phyloP scores from a whole-genome alignment of 2,888 invertebrate genomes.

The Orthosia cruda region DNA sequence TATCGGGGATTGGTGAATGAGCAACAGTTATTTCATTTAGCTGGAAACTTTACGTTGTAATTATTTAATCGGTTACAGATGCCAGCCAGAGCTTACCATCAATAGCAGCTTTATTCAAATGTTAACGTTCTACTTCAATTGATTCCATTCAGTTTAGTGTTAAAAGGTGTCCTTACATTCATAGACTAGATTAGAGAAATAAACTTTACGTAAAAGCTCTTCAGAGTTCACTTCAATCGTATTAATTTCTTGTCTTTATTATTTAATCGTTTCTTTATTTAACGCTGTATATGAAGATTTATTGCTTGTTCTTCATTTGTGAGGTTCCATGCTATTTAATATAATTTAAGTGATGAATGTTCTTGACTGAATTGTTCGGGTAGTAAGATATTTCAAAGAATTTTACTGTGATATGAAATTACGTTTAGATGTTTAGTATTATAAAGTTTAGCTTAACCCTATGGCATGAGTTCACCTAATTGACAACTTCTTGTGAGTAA shows the following conservation, averaged over 20 bases:
- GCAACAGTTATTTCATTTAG: no score
- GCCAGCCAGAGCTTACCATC: background rate
- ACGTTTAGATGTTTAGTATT: no score
- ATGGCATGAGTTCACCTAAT: background rate
- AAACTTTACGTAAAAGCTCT: background rate
- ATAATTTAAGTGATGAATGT: no score
- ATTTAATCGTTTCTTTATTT: background rate
- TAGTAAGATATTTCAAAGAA: no score
- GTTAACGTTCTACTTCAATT: constrained; percentile 5
- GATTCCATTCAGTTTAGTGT: constrained; percentile 3
- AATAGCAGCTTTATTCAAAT: constrained; percentile 6
- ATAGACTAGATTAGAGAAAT: background rate
- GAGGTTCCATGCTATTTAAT: background rate
- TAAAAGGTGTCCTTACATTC: constrained; percentile 16
- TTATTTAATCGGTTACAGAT: background rate
- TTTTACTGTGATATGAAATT: background rate
- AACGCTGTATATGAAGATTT: background rate
- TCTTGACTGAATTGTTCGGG: no score
- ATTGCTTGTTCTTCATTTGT: background rate
- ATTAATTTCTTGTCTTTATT: background rate
- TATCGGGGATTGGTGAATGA: no score
- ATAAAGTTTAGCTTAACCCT: background rate
- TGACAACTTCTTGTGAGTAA: background rate
- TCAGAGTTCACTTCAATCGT: background rate
- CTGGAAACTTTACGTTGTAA: background rate